Conservation (phyloP, 2,797 vertebrate species). For the Cottoperca gobio region DNA sequence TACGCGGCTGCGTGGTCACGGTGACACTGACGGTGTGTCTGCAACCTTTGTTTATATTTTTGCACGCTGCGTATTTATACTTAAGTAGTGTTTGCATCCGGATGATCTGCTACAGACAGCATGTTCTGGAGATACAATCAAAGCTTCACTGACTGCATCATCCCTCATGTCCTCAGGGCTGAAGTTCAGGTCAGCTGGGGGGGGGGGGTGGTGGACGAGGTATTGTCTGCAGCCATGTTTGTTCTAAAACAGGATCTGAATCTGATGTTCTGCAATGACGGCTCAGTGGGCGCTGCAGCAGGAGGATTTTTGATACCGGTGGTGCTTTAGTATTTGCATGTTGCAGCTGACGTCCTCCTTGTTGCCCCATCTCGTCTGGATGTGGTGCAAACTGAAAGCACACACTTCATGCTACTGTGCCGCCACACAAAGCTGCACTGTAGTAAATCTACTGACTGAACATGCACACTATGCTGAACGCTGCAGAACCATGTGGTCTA, state of each 20-base stretch:
- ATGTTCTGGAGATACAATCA: not conserved
- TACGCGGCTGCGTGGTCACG: conserved; percentile 22
- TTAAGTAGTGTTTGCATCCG: not conserved
- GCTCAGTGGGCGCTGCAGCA: conserved; percentile 3
- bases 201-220: no score
- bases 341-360: no score
- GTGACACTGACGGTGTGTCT: conserved; percentile 11
- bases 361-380: no score
- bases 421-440: no score
- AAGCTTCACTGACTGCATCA: conserved; percentile 23
- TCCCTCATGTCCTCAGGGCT: conserved; percentile 8
- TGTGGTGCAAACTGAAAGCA: not conserved
- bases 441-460: no score
- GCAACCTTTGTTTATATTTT: not conserved
- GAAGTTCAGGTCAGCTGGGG: conserved; percentile 35
- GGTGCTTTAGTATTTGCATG: no score
- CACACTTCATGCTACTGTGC: no score
- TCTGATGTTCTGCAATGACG: no score
- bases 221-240: conserved; percentile 45
- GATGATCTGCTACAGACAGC: conserved; percentile 9
- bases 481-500: no score
- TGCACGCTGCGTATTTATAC: conserved; percentile 1
- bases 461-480: no score
- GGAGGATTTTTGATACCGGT: not conserved
- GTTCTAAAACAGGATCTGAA: conserved; percentile 77